phyloP scores from a whole-genome alignment of 2,113 vertebrate genomes.

The Pseudois nayaur region DNA sequence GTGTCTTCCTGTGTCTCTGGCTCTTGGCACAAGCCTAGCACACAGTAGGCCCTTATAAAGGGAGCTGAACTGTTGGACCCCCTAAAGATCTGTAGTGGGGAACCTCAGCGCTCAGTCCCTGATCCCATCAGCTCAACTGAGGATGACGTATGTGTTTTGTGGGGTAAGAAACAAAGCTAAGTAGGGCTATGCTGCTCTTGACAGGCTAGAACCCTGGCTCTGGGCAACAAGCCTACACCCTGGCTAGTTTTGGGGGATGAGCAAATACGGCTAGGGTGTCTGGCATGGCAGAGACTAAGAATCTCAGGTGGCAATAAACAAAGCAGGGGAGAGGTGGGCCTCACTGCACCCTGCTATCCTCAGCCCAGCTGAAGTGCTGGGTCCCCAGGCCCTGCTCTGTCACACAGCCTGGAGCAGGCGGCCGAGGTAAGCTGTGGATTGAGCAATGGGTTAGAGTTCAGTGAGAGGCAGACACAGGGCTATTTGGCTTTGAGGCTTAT shows the following conservation, averaged over 20 bases:
- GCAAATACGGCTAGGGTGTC: too few relatives aligned
- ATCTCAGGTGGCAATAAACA: background rate
- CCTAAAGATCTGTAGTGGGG: background rate
- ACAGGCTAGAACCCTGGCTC: background rate
- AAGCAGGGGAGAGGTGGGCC: background rate
- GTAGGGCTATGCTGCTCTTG: background rate
- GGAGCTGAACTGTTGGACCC: background rate
- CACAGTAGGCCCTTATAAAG: background rate
- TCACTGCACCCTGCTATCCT: background rate
- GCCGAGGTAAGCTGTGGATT: background rate
- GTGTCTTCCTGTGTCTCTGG: background rate
- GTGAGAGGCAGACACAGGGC: background rate
- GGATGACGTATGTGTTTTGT: too few relatives aligned
- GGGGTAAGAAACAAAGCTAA: background rate
- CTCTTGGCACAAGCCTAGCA: background rate
- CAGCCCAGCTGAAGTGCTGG: background rate
- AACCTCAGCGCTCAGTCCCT: background rate
- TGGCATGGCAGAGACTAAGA: background rate
- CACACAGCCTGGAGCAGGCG: background rate
- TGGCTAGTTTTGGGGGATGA: background rate
- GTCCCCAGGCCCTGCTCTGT: background rate
- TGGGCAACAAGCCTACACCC: background rate
- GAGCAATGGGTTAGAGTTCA: background rate
- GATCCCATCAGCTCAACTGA: background rate
- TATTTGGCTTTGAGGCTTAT: background rate